phyloP scores from a whole-genome alignment of 1,140 invertebrate species.

The Heliconius hewitsoni region DNA sequence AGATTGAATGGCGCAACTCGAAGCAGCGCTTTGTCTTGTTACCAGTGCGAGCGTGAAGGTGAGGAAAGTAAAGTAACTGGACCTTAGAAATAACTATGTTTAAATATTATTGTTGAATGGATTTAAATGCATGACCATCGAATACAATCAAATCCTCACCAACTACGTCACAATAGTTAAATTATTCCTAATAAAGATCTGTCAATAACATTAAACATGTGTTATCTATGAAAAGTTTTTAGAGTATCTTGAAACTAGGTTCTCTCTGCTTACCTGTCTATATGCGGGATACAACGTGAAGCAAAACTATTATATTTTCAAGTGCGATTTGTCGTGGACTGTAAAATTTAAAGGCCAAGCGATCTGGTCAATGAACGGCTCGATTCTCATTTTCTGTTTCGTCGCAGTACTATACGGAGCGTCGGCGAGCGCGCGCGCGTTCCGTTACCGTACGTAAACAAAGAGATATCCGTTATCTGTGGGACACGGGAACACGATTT shows the following conservation, averaged over 20 bases:
- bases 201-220: too few species aligned
- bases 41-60: background rate
- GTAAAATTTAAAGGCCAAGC: slow-evolving; percentile 7
- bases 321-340: slow-evolving; percentile 1
- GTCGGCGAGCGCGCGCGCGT: slow-evolving; percentile 7
- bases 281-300: too few species aligned
- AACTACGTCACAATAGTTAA: too few species aligned
- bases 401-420: background rate
- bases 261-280: too few species aligned
- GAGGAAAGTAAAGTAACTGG: too few species aligned
- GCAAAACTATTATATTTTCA: background rate
- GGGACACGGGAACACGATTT: background rate
- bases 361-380: slow-evolving; percentile 6
- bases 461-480: slow-evolving; percentile 8
- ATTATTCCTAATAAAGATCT: too few species aligned
- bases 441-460: background rate
- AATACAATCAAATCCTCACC: too few species aligned
- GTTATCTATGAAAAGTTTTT: too few species aligned
- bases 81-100: too few species aligned
- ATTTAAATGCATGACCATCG: too few species aligned
- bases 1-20: background rate
- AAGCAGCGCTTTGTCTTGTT: background rate
- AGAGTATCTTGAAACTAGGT: too few species aligned
- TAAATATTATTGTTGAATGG: too few species aligned
- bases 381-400: background rate